phyloP scores from a whole-genome alignment of 2,888 invertebrate species.

The Thereva nobilitata region DNA sequence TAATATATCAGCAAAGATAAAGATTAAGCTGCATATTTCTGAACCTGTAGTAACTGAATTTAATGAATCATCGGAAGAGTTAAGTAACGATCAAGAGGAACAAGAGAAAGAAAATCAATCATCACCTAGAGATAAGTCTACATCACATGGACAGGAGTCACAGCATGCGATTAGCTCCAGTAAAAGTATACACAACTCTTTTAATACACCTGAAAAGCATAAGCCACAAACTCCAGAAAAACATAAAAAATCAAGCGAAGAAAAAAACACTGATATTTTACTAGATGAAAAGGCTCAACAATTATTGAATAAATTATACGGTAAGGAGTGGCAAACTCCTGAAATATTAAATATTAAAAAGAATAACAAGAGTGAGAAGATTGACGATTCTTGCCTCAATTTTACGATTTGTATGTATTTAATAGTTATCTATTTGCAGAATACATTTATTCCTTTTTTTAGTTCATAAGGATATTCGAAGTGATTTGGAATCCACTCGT shows the following conservation, averaged over 20 bases:
- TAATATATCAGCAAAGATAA: slow-evolving; percentile 56
- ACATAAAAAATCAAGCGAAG: background rate
- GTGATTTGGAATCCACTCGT: slow-evolving; percentile 53
- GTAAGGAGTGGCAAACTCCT: slow-evolving; percentile 56
- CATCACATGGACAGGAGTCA: no score
- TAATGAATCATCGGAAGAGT: background rate
- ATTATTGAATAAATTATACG: slow-evolving; percentile 53
- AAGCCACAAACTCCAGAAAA: background rate
- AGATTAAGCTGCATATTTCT: slow-evolving; percentile 55
- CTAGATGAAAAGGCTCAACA: slow-evolving; percentile 50
- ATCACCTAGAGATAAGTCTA: background rate
- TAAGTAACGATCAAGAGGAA: background rate
- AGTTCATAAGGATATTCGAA: slow-evolving; percentile 49
- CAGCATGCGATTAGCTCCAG: no score
- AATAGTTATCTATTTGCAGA: background rate
- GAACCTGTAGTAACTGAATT: slow-evolving; percentile 25
- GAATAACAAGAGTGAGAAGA: slow-evolving; percentile 36
- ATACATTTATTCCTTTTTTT: slow-evolving; percentile 11
- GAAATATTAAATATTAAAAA: slow-evolving; percentile 52
- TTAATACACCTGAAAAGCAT: background rate
- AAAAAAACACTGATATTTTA: slow-evolving; percentile 29
- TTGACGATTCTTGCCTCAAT: slow-evolving; percentile 5
- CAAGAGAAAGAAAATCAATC: background rate
- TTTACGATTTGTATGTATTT: slow-evolving; percentile 12
- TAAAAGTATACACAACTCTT: no score